phyloP scores from a whole-genome alignment of 2,888 invertebrate genomes.

The Torymus texanus region DNA sequence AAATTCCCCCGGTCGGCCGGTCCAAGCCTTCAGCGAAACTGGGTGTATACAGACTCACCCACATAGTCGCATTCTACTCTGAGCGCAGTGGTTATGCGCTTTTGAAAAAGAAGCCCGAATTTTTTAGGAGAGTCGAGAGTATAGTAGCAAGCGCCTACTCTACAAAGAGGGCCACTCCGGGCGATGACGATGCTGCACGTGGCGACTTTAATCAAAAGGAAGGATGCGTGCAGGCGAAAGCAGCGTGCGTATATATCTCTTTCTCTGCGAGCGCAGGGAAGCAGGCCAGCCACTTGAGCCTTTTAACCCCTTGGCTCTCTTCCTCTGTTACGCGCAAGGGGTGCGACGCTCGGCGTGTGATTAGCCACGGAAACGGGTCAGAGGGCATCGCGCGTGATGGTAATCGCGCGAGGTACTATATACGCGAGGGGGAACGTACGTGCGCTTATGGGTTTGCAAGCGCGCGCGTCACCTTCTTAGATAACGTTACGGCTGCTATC shows the following conservation, averaged over 20 bases:
- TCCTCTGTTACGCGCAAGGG: slow-evolving; percentile 5
- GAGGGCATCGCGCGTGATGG: slow-evolving; percentile 9
- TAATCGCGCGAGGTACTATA: slow-evolving; percentile 1
- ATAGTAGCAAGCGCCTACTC: not conserved
- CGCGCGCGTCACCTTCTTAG: too few species aligned
- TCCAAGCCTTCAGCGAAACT: too few species aligned
- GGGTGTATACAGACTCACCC: too few species aligned
- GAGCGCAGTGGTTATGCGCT: too few species aligned
- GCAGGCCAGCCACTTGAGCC: slow-evolving; percentile 22
- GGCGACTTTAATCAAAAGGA: slow-evolving; percentile 39
- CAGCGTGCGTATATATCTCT: not conserved
- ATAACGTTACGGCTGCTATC: too few species aligned
- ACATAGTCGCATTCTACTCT: too few species aligned
- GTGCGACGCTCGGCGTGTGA: not conserved
- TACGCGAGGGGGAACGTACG: not conserved
- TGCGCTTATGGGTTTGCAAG: too few species aligned
- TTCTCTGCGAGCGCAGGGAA: not conserved
- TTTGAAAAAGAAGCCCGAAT: not conserved
- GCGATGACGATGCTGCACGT: not conserved
- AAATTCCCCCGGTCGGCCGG: too few species aligned
- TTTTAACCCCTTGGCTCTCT: slow-evolving; percentile 40
- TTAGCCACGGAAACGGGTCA: slow-evolving; percentile 42
- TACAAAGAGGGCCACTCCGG: slow-evolving; percentile 28
- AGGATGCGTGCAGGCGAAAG: slow-evolving; percentile 20
- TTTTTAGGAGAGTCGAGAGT: slow-evolving; percentile 28